Percentiles rank a stretch among this genome's conserved stretches.
These are phyloP conservation scores for Puffinus mauretanicus DNA, from an alignment of 2,113 vertebrate species.

Conservation along the genomic window DNA sequence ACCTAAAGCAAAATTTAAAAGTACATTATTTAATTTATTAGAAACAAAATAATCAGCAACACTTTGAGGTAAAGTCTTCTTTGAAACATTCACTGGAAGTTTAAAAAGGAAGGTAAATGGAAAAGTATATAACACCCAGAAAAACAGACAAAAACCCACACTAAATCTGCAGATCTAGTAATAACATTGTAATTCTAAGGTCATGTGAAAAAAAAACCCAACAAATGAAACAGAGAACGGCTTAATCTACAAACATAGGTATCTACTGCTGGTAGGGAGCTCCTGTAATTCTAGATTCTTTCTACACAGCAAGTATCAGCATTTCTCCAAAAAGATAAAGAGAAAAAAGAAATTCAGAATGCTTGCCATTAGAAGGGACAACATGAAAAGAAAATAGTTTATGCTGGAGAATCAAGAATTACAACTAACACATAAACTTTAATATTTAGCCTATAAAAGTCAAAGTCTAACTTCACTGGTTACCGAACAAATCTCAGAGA, in stretches of 20 bases:
- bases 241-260: background rate
- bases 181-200: background rate
- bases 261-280: background rate
- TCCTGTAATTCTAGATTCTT: background rate
- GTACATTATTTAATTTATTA: background rate
- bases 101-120: background rate
- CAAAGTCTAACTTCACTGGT: background rate
- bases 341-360: background rate
- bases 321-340: background rate
- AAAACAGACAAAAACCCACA: background rate
- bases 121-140: background rate
- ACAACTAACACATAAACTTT: background rate
- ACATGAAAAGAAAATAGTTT: background rate
- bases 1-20: background rate
- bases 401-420: background rate
- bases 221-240: background rate
- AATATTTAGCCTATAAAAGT: background rate
- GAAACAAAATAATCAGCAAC: background rate
- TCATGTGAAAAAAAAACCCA: background rate
- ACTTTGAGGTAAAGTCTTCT: background rate
- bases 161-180: background rate
- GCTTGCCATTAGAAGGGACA: background rate
- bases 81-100: background rate
- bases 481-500: background rate
- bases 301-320: background rate